A percentile compares a stretch with the other conserved stretches of the same genome.
phyloP scores from a whole-genome alignment of 2,888 invertebrate species.

The Limnephilus rhombicus region DNA sequence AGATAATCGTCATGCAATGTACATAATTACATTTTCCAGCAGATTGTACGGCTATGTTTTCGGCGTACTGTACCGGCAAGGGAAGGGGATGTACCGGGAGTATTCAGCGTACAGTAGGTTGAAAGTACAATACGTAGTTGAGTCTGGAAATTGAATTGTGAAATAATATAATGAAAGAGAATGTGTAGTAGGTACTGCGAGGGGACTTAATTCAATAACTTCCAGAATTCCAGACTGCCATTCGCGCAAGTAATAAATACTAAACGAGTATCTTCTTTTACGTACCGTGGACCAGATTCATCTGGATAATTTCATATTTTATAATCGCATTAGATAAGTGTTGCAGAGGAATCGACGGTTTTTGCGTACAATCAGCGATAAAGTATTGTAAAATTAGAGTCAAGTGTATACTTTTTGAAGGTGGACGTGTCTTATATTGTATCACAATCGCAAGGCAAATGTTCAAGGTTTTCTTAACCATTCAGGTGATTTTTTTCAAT shows the following conservation, averaged over 20 bases:
- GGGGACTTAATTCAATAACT: constrained; percentile 56
- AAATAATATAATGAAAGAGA: constrained; percentile 61
- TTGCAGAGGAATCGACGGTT: not conserved
- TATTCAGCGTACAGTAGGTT: not conserved
- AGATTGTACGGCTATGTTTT: not conserved
- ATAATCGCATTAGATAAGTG: not conserved
- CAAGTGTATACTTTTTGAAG: no score
- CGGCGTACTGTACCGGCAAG: not conserved
- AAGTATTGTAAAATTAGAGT: not conserved
- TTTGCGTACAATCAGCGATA: not conserved
- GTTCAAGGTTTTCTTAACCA: no score
- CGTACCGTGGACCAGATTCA: not conserved
- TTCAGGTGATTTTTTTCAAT: no score
- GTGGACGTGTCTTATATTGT: no score
- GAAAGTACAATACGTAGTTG: not conserved
- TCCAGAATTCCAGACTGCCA: constrained; percentile 44
- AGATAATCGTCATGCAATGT: not conserved
- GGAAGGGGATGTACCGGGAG: not conserved
- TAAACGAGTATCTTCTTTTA: constrained; percentile 13
- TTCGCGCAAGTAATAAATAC: constrained; percentile 49
- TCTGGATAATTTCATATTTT: not conserved
- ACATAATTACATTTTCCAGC: not conserved
- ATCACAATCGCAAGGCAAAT: no score
- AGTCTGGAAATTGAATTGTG: constrained; percentile 62
- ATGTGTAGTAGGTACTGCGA: constrained; percentile 48